A percentile compares a stretch with the other conserved stretches of the same genome.
Evolutionary conservation across 2,888 invertebrate species (phyloP).

Genomic region (Caenorhabditis japonica): DNA sequence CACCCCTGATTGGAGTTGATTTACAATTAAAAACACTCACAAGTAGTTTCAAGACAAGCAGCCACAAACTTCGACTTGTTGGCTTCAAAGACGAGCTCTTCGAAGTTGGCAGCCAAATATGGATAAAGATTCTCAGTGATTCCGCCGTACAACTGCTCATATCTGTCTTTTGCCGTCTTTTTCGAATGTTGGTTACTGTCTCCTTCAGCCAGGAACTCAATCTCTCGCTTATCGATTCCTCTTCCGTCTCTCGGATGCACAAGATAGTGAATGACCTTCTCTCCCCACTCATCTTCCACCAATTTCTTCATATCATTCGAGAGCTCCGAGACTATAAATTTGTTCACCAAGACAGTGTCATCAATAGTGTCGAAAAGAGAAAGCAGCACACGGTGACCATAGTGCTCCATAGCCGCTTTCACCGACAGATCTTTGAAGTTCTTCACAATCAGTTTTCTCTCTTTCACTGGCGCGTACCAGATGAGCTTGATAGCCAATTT

Average conservation of each 20-base stretch:
- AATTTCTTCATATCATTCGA: constrained; percentile 71
- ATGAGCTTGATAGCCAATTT: constrained; percentile 87
- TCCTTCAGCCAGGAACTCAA: constrained; percentile 81
- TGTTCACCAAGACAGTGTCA: constrained; percentile 91
- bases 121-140: constrained; percentile 66
- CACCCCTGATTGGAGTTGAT: no score
- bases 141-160: constrained; percentile 67
- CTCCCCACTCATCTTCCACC: constrained; percentile 85
- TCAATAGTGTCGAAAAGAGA: constrained; percentile 90
- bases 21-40: constrained; percentile 50
- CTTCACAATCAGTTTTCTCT: constrained; percentile 83
- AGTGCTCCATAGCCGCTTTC: constrained; percentile 87
- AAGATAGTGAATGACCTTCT: constrained; percentile 87
- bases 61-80: constrained; percentile 52
- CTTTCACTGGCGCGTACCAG: constrained; percentile 85
- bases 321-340: constrained; percentile 81
- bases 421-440: constrained; percentile 88
- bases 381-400: constrained; percentile 85
- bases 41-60: constrained; percentile 56
- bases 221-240: constrained; percentile 87
- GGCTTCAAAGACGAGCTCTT: constrained; percentile 67
- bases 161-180: constrained; percentile 58
- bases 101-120: constrained; percentile 73
- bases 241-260: constrained; percentile 86
- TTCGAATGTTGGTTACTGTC: constrained; percentile 61